Evolutionary conservation across 2,888 invertebrate species (phyloP).

Genomic region (Psylliodes chrysocephalus): DNA sequence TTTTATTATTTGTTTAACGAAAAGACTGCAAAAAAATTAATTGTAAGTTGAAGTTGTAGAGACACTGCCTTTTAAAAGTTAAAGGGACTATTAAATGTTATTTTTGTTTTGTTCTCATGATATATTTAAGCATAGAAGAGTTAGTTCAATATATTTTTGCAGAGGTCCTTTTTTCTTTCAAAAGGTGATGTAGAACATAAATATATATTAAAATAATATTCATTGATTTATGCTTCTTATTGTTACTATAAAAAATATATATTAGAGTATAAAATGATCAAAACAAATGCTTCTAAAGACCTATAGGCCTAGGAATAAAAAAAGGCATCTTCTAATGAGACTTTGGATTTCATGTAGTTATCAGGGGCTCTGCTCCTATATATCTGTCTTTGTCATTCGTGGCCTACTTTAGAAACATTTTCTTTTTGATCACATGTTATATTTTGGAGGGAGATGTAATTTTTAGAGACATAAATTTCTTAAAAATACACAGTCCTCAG

Average conservation of each 20-base stretch:
- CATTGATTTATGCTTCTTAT: neutral
- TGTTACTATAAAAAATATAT: conserved; percentile 7
- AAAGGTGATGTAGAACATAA: neutral
- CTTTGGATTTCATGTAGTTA: too few relatives aligned
- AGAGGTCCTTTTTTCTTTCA: neutral
- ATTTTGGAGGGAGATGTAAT: conserved; percentile 2
- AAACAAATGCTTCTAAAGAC: too few relatives aligned
- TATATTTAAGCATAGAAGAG: neutral
- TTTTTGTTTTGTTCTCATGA: neutral
- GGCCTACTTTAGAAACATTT: too few relatives aligned
- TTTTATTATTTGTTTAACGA: too few relatives aligned
- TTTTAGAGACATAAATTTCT: conserved; percentile 20
- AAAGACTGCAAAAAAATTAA: neutral
- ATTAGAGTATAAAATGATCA: neutral
- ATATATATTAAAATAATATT: neutral
- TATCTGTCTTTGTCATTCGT: too few relatives aligned
- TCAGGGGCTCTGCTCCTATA: too few relatives aligned
- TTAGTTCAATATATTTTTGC: neutral
- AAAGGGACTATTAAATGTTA: neutral
- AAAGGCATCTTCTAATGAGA: too few relatives aligned
- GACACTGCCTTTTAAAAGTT: neutral
- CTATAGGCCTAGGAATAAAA: too few relatives aligned
- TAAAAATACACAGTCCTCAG: conserved; percentile 30
- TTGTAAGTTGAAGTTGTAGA: too few relatives aligned
- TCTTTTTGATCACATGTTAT: too few relatives aligned